phyloP scores from a whole-genome alignment of 2,888 invertebrate genomes.

The Agapostemon virescens region DNA sequence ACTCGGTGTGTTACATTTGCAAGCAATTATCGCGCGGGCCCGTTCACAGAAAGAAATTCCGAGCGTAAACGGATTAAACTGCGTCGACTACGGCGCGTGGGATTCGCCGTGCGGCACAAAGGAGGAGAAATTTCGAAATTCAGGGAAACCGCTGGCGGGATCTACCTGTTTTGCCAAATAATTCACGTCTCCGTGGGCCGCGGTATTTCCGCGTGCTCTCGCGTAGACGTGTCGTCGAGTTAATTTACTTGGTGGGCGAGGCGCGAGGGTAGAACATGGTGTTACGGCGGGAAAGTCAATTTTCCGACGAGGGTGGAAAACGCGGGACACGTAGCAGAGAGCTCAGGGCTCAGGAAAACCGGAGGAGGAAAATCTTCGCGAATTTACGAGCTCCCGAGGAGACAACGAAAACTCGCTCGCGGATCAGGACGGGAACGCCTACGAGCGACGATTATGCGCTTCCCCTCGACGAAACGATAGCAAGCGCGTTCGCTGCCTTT shows the following conservation, averaged over 20 bases:
- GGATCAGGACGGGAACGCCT: slow-evolving; percentile 17
- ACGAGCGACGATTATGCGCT: slow-evolving; percentile 26
- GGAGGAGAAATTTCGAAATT: background rate
- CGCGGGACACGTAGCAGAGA: slow-evolving; percentile 22
- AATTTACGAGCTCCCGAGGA: slow-evolving; percentile 46
- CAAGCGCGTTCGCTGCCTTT: no score
- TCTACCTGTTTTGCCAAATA: background rate
- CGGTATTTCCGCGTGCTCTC: slow-evolving; percentile 1
- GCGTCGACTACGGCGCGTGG: background rate
- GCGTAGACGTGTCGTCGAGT: slow-evolving; percentile 2
- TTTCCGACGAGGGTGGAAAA: slow-evolving; percentile 21
- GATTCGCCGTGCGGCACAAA: background rate
- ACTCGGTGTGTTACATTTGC: background rate
- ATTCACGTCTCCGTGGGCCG: background rate
- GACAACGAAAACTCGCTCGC: slow-evolving; percentile 25
- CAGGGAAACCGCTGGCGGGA: background rate
- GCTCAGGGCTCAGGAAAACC: slow-evolving; percentile 2
- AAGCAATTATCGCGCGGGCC: background rate
- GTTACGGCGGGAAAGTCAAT: slow-evolving; percentile 50
- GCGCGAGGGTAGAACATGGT: slow-evolving; percentile 19
- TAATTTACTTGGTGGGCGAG: slow-evolving; percentile 28
- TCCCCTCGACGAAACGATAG: no score
- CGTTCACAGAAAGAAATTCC: background rate
- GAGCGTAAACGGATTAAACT: background rate
- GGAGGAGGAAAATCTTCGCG: slow-evolving; percentile 50